Base-by-base conservation (phyloP, 2,888 invertebrate species). In the Cactoblastis cactorum region DNA sequence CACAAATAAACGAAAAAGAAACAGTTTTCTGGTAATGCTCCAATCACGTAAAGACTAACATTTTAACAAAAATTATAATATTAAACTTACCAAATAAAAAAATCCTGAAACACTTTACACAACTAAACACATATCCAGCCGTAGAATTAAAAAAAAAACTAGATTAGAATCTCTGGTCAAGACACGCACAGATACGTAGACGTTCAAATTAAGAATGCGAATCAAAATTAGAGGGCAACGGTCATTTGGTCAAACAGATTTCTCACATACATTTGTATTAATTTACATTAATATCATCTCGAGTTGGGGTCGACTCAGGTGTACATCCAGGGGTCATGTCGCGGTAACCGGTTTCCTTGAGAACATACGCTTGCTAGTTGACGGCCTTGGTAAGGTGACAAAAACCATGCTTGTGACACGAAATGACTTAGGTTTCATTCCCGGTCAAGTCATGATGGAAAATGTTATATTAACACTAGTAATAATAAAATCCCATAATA, bases 191-290 rank as follows among this genome's bases (percentile, higher is more conserved):
- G 65, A 59, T 54, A 67, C 61, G n/a, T n/a, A n/a, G n/a, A 71
- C 66, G 61, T 69, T 64, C 68, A 67, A 59, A 64, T 59, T 59
- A 64, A 62, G 62, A 80, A 76, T 84, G 83, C 55, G 55, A 53
- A 54, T 54, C 53, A 22, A 38, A 56, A n/a, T 50, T 49, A 67
- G 49, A 69, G 72, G 69, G 62, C 68, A 77, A 61, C 69, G 80
- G 76, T 77, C 74, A 77, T 52, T 15, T 43, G 39, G 39, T 17
- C 14, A 38, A 43, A 14, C 43, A 33, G 38, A 54, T 82, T 37
- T 86, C 85, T 69, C 84, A 86, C 86, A 86, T 85, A 84, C 68
- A 83, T 85, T 83, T 67, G 59, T 63, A 56, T 65, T 64, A 62
- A 77, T 80, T 82, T 67, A 59, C 67, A 81, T 81, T 65, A 55